Percentiles rank a stretch among this genome's conserved stretches.
Evolutionary conservation across 2,797 vertebrate species (phyloP).

Genomic region (Ctenopoma multispine): DNA sequence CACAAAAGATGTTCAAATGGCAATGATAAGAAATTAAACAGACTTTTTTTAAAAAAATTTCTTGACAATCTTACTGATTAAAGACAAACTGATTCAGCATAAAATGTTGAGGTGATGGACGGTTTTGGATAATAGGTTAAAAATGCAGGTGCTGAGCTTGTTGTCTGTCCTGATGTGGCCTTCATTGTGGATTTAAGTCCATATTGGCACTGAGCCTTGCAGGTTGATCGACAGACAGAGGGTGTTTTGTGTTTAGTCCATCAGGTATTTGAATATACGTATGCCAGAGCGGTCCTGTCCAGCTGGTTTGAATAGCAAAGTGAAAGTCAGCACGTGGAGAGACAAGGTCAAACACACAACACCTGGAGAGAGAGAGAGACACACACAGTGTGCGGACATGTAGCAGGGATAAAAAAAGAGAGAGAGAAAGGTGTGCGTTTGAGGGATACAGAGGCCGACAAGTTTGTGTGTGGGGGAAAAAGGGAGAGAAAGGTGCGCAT

Average conservation of each 20-base stretch:
- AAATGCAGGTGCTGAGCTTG: too few species aligned
- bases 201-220: not conserved
- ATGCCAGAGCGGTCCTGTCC: slow-evolving; percentile 14
- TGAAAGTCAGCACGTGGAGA: slow-evolving; percentile 34
- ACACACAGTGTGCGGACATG: not conserved
- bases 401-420: slow-evolving; percentile 3
- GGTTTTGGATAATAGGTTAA: too few species aligned
- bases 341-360: slow-evolving; percentile 50
- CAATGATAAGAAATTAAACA: too few species aligned
- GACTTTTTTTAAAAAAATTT: too few species aligned
- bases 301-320: slow-evolving; percentile 53
- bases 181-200: too few species aligned
- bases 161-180: too few species aligned
- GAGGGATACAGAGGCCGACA: slow-evolving; percentile 15
- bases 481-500: slow-evolving; percentile 15
- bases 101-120: too few species aligned
- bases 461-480: not conserved
- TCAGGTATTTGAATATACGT: slow-evolving; percentile 52
- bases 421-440: slow-evolving; percentile 11
- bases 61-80: too few species aligned
- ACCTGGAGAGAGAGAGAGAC: not conserved
- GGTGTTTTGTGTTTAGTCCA: slow-evolving; percentile 13
- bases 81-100: too few species aligned
- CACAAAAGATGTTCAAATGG: too few species aligned
- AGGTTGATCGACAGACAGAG: slow-evolving; percentile 1